phyloP scores from a whole-genome alignment of 2,888 invertebrate species.

The Cephus runcator region DNA sequence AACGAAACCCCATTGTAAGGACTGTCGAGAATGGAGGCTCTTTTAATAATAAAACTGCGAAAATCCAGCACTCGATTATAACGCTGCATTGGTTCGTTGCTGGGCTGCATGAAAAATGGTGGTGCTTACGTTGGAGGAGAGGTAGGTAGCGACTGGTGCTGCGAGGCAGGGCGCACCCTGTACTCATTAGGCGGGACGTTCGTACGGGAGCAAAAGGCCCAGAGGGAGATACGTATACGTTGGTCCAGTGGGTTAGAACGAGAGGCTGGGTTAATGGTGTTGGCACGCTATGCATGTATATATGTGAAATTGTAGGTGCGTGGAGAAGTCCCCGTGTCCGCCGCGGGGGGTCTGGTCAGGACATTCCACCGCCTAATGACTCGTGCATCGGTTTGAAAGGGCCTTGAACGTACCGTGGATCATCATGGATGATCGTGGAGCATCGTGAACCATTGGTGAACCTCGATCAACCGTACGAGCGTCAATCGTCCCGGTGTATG shows the following conservation, averaged over 20 bases:
- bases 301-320: neutral
- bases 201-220: neutral
- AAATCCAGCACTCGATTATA: neutral
- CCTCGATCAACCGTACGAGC: neutral
- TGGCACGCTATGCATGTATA: neutral
- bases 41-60: neutral
- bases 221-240: neutral
- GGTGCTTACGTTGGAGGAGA: neutral
- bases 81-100: neutral
- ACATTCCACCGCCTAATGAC: conserved; percentile 40
- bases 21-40: neutral
- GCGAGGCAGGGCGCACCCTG: neutral
- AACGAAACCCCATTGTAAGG: no score
- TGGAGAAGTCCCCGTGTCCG: neutral
- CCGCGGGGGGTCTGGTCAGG: conserved; percentile 15
- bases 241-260: neutral
- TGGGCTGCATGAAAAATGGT: neutral
- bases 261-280: neutral
- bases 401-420: conserved; percentile 32
- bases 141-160: neutral
- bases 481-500: conserved; percentile 8
- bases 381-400: conserved; percentile 27
- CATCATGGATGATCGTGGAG: conserved; percentile 28
- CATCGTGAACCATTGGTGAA: conserved; percentile 28
- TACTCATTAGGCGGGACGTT: conserved; percentile 2